Percentiles rank a stretch among this genome's conserved stretches.
phyloP scores from a whole-genome alignment of 2,113 vertebrate species.

The Tragelaphus imberbis region DNA sequence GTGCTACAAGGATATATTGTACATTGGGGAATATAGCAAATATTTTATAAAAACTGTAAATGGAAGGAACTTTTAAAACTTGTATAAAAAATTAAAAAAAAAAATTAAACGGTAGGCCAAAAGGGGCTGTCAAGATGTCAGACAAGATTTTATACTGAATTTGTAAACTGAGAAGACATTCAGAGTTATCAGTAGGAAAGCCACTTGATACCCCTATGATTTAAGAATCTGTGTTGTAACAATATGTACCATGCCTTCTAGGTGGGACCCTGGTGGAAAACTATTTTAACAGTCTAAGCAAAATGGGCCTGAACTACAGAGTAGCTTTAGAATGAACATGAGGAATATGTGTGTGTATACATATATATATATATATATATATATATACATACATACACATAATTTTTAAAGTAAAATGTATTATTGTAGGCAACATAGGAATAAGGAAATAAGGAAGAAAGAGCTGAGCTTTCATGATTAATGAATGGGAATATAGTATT shows the following conservation, averaged over 20 bases:
- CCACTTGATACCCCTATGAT: not conserved
- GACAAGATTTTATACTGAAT: not conserved
- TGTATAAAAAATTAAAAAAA: not conserved
- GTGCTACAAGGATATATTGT: not conserved
- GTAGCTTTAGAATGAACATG: not conserved
- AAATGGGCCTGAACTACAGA: not conserved
- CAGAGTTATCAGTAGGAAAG: not conserved
- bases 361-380: accelerated
- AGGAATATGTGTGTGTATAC: not conserved
- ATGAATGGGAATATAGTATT: not conserved
- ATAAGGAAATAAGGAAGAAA: not conserved
- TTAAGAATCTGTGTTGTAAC: not conserved
- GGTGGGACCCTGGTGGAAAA: not conserved
- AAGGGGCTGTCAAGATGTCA: not conserved
- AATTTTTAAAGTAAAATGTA: not conserved
- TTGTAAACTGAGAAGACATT: not conserved
- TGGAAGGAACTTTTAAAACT: not conserved
- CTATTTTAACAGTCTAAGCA: not conserved
- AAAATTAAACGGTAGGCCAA: not conserved
- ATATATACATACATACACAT: not conserved
- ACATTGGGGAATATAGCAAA: not conserved
- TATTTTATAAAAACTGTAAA: not conserved
- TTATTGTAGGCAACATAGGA: not conserved
- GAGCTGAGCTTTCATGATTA: not conserved
- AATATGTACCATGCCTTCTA: not conserved